These are phyloP conservation scores for Aleadryas rufinucha DNA, from an alignment of 2,113 vertebrate genomes.

Conservation along the genomic window DNA sequence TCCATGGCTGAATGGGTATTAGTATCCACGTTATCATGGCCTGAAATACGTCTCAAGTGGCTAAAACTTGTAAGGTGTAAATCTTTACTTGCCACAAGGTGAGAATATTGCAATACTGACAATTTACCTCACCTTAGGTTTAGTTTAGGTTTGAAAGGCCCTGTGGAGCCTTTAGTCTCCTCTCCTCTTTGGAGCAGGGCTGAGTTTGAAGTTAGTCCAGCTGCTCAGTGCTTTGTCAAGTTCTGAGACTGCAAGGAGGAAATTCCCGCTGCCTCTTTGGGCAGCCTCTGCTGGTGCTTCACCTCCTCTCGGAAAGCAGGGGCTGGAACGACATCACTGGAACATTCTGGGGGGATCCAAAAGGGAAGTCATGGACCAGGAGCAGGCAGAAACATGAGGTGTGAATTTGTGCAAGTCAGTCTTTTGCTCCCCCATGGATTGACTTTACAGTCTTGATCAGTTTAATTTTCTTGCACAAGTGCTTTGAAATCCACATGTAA, in stretches of 20 bases:
- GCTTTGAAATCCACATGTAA: neutral
- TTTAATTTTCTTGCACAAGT: neutral
- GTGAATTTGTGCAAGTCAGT: neutral
- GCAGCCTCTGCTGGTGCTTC: neutral
- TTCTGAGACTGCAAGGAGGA: neutral
- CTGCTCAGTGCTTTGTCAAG: neutral
- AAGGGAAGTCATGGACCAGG: neutral
- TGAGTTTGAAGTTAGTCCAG: neutral
- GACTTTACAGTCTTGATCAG: neutral
- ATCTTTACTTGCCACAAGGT: neutral
- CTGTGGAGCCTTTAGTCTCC: neutral
- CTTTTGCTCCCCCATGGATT: neutral
- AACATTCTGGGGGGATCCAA: neutral
- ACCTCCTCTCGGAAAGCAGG: fast-evolving
- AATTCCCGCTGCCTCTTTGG: neutral
- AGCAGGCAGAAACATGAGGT: neutral
- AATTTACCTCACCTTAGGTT: neutral
- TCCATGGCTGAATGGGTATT: fast-evolving
- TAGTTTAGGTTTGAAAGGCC: neutral
- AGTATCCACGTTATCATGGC: neutral
- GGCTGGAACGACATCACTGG: neutral
- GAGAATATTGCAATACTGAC: neutral
- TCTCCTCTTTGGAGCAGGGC: neutral
- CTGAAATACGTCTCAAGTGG: neutral
- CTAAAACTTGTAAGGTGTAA: neutral